A percentile compares a stretch with the other conserved stretches of the same genome.
Conservation (phyloP, 2,797 vertebrate species). For the Rhabdophis nuchalis region DNA sequence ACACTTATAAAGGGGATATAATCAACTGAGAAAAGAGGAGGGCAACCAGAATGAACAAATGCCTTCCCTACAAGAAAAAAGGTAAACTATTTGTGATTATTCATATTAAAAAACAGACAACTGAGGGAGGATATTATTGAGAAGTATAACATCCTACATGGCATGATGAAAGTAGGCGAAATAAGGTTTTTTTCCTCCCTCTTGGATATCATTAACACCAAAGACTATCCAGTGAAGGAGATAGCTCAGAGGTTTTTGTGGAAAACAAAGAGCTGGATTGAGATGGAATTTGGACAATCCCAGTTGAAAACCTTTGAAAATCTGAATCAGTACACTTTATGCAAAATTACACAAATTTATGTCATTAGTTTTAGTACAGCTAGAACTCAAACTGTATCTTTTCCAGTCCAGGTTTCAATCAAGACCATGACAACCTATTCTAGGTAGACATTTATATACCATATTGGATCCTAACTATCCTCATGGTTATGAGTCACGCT, state of each 20-base stretch:
- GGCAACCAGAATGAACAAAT: background rate
- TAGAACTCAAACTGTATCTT: constrained; percentile 11
- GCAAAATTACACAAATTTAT: background rate
- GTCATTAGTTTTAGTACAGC: background rate
- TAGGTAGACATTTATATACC: background rate
- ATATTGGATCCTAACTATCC: background rate
- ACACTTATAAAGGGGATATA: background rate
- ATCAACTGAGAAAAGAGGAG: background rate
- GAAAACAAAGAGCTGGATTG: background rate
- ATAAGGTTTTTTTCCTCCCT: background rate
- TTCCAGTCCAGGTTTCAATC: background rate
- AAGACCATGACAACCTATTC: background rate
- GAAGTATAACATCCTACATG: background rate
- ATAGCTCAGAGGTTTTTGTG: background rate
- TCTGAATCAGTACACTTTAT: background rate
- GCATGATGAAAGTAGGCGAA: background rate
- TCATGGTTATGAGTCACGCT: too few species aligned
- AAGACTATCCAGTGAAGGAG: background rate
- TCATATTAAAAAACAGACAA: background rate
- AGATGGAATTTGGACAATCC: background rate
- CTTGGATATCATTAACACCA: background rate
- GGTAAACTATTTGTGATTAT: background rate
- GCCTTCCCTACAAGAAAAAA: background rate
- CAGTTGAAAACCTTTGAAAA: background rate
- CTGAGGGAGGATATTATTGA: background rate